A percentile compares a stretch with the other conserved stretches of the same genome.
phyloP scores from a whole-genome alignment of 2,888 invertebrate genomes.

The Caradrina kadenii region DNA sequence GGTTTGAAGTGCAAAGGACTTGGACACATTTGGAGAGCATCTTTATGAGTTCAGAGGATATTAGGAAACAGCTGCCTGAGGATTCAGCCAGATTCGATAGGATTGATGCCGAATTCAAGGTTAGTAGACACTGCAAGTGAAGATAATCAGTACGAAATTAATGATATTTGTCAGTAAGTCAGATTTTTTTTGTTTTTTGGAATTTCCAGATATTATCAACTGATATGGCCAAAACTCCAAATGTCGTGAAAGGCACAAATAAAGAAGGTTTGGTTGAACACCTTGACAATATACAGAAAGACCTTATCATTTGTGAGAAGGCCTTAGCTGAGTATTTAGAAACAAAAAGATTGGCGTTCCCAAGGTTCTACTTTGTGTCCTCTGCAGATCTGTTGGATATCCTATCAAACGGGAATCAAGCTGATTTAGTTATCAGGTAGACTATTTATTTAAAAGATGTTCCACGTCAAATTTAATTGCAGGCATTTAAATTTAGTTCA shows the following conservation, averaged over 20 bases:
- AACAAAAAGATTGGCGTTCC: conserved; percentile 98
- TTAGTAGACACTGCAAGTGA: conserved; percentile 67
- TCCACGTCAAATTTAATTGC: no score
- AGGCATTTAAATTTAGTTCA: not conserved
- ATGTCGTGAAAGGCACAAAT: conserved; percentile 97
- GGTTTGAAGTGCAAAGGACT: conserved; percentile 99
- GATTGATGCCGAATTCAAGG: conserved; percentile 97
- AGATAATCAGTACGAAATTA: not conserved
- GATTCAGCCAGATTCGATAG: conserved; percentile 98
- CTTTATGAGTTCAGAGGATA: conserved; percentile 99
- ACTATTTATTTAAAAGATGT: not conserved
- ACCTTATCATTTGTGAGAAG: conserved; percentile 98
- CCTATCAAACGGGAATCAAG: conserved; percentile 98
- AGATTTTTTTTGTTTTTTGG: not conserved
- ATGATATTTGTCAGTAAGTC: not conserved
- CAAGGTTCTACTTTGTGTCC: conserved; percentile 98
- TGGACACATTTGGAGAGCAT: conserved; percentile 99
- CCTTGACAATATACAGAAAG: conserved; percentile 95
- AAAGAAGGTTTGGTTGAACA: conserved; percentile 94
- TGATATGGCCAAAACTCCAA: conserved; percentile 95
- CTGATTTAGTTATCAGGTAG: conserved; percentile 93
- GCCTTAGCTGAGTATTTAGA: conserved; percentile 99
- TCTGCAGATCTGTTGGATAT: conserved; percentile 98
- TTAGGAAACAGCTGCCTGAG: conserved; percentile 97
- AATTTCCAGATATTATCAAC: conserved; percentile 91